Conservation (phyloP, 1,140 invertebrate species). For the Drosophila kikkawai region DNA sequence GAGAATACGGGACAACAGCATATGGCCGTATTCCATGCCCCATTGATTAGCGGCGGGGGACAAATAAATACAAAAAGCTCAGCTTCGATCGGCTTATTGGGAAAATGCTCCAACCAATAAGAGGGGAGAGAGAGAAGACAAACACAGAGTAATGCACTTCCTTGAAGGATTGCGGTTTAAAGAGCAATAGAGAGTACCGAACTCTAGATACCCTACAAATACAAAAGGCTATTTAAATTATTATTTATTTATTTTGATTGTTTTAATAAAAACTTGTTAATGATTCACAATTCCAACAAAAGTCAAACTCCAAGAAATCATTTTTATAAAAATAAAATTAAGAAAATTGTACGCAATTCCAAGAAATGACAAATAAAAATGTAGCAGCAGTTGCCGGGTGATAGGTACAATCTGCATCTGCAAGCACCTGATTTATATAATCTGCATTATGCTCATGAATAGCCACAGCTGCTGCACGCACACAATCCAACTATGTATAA, state of each 20-base stretch:
- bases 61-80: conserved; percentile 14
- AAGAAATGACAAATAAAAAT: neutral
- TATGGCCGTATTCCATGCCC: conserved; percentile 20
- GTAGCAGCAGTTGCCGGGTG: neutral
- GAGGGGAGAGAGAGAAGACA: neutral
- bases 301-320: too few relatives aligned
- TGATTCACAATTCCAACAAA: too few relatives aligned
- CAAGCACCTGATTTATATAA: conserved; percentile 21
- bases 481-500: neutral
- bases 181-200: neutral
- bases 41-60: conserved; percentile 12
- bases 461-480: conserved; percentile 16
- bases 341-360: neutral
- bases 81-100: conserved; percentile 16
- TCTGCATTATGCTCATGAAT: conserved; percentile 11
- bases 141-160: conserved; percentile 17
- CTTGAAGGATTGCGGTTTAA: conserved; percentile 19
- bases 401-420: conserved; percentile 6
- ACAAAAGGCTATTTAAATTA: neutral
- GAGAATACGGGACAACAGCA: conserved; percentile 7
- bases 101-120: conserved; percentile 1
- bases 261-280: too few relatives aligned
- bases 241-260: neutral
- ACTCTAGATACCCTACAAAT: conserved; percentile 2
- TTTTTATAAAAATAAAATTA: too few relatives aligned